Base-by-base conservation (phyloP, 2,797 vertebrate species). In the Darevskia nairensis region DNA sequence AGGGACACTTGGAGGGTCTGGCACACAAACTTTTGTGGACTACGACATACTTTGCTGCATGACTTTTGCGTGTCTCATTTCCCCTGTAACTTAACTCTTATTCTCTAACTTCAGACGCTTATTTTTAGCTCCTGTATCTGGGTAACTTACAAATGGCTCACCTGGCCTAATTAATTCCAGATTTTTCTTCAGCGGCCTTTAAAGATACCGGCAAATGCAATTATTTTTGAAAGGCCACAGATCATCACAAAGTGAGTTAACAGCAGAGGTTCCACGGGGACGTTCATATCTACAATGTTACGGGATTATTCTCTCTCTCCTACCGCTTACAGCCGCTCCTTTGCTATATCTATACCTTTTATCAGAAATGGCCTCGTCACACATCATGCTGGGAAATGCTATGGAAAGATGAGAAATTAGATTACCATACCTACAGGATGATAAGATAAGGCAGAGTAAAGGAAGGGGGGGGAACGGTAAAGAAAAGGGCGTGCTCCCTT, bases 391-490 rank as follows among this genome's bases (percentile, higher is more conserved):
- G 84, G 72, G 84, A 89, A 89, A 85, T 41, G 44, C 44, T 76
- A 66, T 50, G 69, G 88, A 89, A 81, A 86, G 84, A 86, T 81
- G 88, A 82, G 59, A 81, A 89, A 89, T 76, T 80, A 86, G 88
- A 86, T 89, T 89, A 68, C 68, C 75, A 44, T 32, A 27, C 32
- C 81, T 46, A 85, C 23, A 29, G 85, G 23, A 66, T 4, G 6
- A 88, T 13, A 9, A 66, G 89, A 86, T 82, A 2, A 68, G 59
- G 72, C 69, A 32, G 11, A 39, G 46, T 75, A 29, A 86, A 15
- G 46, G 83, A 50, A 35, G 6, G 55, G 4, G 74, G 50, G 71
- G 61, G 10, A 10, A 76, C 6, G 7, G 46, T 80, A 88, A 80
- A 72, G 86, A 17, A 55, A 5, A 5, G 55, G 27, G 5, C 61